Base-by-base conservation (phyloP, 2,888 invertebrate genomes). In the Vesta saturnalis region DNA sequence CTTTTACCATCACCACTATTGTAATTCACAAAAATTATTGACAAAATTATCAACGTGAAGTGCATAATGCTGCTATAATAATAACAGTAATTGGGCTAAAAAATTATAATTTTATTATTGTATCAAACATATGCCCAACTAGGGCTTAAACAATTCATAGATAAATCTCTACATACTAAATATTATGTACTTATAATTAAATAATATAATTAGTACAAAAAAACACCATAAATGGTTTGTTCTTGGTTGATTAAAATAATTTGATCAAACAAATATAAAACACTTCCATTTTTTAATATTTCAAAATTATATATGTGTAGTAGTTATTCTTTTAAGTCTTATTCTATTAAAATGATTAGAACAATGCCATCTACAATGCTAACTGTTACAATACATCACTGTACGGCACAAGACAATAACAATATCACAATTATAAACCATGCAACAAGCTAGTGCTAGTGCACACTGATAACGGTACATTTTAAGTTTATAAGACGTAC, bases 41-140 rank as follows among this genome's bases (percentile, higher is more conserved):
- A n/a, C n/a, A n/a, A n/a, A n/a, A n/a, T n/a, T n/a, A n/a, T n/a
- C n/a, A n/a, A n/a, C n/a, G n/a, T n/a, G n/a, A n/a, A n/a, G n/a
- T n/a, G n/a, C n/a, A n/a, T n/a, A n/a, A n/a, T n/a, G 43, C 10
- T 43, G 19, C 15, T 14, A 15, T 16, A 49, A 19, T 19, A 52
- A 52, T 60, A 68, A 59, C 58, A 60, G 16, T 15, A 54, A 68
- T 46, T 64, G 70, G 73, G 73, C 76, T 76, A 76, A 73, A 76
- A 76, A 76, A 74, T 73, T 73, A 74, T 74, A 74, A 73, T 76
- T 76, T 74, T 72, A 70, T 72, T 72, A 70, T 72, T 73, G 74
- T 76, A 76, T 76, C 76, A 76, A 76, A 76, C 71, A 73, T 72
- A 73, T 74, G 70, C 73, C 62, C 19, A 57, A 43, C 19, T 14